phyloP scores from a whole-genome alignment of 23 tunicate genomes.

The Halocynthia roretzi region DNA sequence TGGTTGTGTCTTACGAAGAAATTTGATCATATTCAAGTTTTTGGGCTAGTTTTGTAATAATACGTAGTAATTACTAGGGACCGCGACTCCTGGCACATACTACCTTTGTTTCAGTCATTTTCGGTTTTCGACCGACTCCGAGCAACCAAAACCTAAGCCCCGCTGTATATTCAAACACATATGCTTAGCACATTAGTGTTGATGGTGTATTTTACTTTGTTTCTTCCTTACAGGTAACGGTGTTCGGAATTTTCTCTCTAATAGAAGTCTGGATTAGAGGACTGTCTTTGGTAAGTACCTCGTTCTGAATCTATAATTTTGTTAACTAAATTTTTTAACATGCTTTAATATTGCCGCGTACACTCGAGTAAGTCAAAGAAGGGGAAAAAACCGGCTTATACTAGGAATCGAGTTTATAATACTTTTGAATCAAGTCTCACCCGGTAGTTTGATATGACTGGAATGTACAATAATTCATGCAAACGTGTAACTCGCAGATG shows the following conservation, averaged over 20 bases:
- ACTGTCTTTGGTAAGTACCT: slow-evolving; percentile 42
- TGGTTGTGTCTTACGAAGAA: no score
- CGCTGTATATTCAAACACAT: background rate
- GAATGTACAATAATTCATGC: no score
- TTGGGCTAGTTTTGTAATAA: no score
- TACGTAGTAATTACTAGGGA: no score
- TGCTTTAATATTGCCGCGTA: background rate
- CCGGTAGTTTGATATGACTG: background rate
- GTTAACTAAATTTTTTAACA: background rate
- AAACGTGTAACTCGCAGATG: slow-evolving; percentile 17
- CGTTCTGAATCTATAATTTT: no score
- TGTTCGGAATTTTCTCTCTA: slow-evolving; percentile 68
- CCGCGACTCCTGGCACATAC: no score
- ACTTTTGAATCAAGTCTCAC: background rate
- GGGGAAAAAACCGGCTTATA: no score
- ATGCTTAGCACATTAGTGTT: background rate
- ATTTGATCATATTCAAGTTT: no score
- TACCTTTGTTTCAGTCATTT: no score
- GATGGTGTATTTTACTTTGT: background rate
- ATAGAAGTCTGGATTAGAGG: slow-evolving; percentile 81
- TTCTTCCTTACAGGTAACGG: slow-evolving; percentile 48
- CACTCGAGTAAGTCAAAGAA: background rate
- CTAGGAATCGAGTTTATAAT: no score
- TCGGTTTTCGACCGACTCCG: no score
- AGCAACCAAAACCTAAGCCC: background rate